phyloP scores from a whole-genome alignment of 2,113 vertebrate species.

The Notiomystis cincta region DNA sequence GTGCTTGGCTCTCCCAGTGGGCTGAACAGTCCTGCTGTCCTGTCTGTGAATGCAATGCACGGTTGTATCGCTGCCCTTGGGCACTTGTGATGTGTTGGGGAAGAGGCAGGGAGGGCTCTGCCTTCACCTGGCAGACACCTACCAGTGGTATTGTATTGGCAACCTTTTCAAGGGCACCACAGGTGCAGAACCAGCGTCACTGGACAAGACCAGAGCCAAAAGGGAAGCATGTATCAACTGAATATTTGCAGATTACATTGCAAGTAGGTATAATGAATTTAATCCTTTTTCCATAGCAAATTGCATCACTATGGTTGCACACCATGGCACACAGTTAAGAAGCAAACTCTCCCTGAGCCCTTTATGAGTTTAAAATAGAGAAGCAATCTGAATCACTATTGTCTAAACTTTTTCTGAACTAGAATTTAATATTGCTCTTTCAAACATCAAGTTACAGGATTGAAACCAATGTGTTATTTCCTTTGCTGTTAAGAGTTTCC shows the following conservation, averaged over 20 bases:
- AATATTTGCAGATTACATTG: background rate
- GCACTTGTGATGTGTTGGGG: background rate
- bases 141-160: background rate
- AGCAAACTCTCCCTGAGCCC: background rate
- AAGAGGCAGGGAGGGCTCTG: background rate
- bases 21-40: background rate
- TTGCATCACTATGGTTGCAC: background rate
- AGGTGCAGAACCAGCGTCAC: background rate
- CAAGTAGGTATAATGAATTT: background rate
- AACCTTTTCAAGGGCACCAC: background rate
- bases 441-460: background rate
- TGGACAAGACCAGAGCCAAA: background rate
- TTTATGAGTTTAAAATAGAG: background rate
- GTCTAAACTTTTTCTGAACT: background rate
- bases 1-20: background rate
- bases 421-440: background rate
- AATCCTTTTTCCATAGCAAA: background rate
- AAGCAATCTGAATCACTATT: background rate
- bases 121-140: background rate
- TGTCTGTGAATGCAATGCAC: background rate
- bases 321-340: background rate
- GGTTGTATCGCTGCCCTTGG: fast-evolving
- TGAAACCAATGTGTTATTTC: background rate
- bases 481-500: background rate
- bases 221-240: background rate